phyloP scores from a whole-genome alignment of 1,140 invertebrate species.

The Probaryconus sp. region DNA sequence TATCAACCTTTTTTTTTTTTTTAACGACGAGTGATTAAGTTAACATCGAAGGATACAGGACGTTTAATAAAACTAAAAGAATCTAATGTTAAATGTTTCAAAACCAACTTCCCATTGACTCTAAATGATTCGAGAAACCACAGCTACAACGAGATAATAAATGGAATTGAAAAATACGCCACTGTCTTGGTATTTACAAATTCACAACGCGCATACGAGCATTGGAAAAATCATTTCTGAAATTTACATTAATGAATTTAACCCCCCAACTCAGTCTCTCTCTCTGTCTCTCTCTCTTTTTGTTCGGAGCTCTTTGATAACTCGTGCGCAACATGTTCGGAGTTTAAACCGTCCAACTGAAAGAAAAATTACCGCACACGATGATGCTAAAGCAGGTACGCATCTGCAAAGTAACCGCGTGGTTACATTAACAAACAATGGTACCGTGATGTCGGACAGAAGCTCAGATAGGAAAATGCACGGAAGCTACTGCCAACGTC shows the following conservation, averaged over 20 bases:
- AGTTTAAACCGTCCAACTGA: conserved; percentile 21
- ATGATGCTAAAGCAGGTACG: conserved; percentile 43
- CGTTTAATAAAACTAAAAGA: too few species aligned
- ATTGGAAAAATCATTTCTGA: conserved; percentile 17
- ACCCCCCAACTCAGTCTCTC: too few species aligned
- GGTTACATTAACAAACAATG: conserved; percentile 74
- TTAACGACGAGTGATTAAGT: too few species aligned
- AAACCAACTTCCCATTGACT: too few species aligned
- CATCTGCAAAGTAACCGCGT: conserved; percentile 56
- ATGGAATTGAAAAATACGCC: too few species aligned
- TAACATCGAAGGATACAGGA: too few species aligned
- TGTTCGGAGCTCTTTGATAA: conserved; percentile 45
- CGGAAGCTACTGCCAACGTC: conserved; percentile 64
- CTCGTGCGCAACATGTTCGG: conserved; percentile 28
- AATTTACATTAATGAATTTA: conserved; percentile 45
- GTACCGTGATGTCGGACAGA: conserved; percentile 52
- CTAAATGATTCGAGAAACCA: too few species aligned
- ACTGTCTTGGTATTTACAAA: not conserved
- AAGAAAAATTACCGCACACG: conserved; percentile 71
- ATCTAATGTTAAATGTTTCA: too few species aligned
- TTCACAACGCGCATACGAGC: not conserved
- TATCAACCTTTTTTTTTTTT: too few species aligned
- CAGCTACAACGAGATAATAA: too few species aligned
- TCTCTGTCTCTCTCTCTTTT: too few species aligned
- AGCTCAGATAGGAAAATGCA: conserved; percentile 50